These are phyloP conservation scores for Psittacula cyanocephala DNA, from an alignment of 2,113 vertebrate species.

Conservation along the genomic window DNA sequence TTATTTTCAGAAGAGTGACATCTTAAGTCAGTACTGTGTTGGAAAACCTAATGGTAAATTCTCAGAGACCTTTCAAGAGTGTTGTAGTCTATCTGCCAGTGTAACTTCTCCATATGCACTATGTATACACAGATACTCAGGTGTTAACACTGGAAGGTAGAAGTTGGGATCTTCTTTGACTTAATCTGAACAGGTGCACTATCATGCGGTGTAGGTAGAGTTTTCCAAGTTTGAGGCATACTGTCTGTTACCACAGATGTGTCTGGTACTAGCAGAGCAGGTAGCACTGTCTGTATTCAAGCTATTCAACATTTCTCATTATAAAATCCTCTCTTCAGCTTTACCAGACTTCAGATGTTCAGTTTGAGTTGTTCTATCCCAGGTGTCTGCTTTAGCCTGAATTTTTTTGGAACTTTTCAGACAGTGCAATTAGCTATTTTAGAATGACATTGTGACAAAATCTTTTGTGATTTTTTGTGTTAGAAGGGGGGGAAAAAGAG, in stretches of 20 bases:
- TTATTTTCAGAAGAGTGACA: not conserved
- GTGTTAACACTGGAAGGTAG: not conserved
- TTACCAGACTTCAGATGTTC: not conserved
- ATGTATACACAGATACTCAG: not conserved
- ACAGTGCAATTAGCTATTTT: not conserved
- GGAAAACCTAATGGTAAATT: not conserved
- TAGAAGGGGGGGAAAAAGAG: not conserved
- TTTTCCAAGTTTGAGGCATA: not conserved
- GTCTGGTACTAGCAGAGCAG: not conserved
- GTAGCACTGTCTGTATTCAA: not conserved
- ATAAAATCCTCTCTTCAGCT: not conserved
- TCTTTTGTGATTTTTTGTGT: not conserved
- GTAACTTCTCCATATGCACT: not conserved
- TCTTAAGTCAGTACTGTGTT: not conserved
- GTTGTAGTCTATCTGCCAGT: not conserved
- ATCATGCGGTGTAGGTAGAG: not conserved
- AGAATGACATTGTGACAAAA: not conserved
- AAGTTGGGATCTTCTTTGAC: not conserved
- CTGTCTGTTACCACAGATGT: fast-evolving
- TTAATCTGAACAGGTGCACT: not conserved
- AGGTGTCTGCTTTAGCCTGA: not conserved
- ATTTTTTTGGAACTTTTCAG: not conserved
- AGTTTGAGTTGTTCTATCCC: not conserved
- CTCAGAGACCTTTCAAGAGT: not conserved
- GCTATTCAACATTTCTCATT: not conserved